phyloP scores from a whole-genome alignment of 2,888 invertebrate species.

The Alentia gelatinosa region DNA sequence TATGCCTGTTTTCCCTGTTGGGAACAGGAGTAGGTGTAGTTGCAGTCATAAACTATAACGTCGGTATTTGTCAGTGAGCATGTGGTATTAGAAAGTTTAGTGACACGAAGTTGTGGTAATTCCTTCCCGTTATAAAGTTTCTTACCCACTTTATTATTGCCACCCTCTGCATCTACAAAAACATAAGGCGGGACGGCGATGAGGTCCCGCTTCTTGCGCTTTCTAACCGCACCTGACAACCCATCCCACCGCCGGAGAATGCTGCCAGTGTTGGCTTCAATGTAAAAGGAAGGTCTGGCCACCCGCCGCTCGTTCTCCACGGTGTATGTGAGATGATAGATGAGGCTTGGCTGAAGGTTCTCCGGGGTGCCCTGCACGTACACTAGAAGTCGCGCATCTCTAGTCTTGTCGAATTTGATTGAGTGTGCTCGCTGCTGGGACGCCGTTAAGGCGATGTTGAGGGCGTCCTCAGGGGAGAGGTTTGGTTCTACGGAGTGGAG shows the following conservation, averaged over 20 bases:
- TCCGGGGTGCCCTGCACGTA: slow-evolving; percentile 60
- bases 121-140: neutral
- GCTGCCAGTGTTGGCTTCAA: slow-evolving; percentile 38
- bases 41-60: slow-evolving; percentile 11
- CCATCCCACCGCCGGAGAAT: neutral
- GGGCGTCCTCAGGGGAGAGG: neutral
- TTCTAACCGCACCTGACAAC: neutral
- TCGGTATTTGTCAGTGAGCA: slow-evolving; percentile 15
- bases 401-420: neutral
- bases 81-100: neutral
- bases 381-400: neutral
- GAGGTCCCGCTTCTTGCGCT: neutral
- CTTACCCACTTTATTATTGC: slow-evolving; percentile 1
- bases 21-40: neutral
- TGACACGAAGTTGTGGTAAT: neutral
- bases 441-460: neutral
- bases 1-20: neutral
- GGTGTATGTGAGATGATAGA: neutral
- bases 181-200: neutral
- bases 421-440: neutral
- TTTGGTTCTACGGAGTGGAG: neutral
- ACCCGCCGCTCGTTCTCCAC: neutral
- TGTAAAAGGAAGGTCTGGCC: slow-evolving; percentile 4
- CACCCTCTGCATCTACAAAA: neutral
- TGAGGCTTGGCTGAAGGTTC: slow-evolving; percentile 40